Evolutionary conservation across 2,113 vertebrate genomes (phyloP), one percentile per base, ranked within the genome.

Genomic region (Capreolus pygargus): DNA sequence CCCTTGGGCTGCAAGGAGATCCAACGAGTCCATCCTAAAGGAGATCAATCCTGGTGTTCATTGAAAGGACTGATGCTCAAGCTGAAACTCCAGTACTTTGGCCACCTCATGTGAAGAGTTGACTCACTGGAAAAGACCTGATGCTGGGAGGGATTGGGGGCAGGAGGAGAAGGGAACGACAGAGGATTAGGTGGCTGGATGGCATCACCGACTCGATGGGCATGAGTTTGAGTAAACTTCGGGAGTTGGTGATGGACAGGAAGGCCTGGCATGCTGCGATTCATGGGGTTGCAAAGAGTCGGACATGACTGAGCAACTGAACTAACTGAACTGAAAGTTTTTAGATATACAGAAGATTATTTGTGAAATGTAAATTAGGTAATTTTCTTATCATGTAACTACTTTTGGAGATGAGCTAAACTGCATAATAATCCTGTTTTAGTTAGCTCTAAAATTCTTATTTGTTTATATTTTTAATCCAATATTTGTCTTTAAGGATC

Each of bases 251-350:
- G 50, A 52, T 4, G 15, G 61, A 64, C 30, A n/a, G 14, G 15
- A 6, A 9, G 61, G 30, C 61, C 30, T 9, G 30, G 61, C 0
- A 1, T 64, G 15, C 7, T 64, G 61, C 0, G 1, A 33, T 64
- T 64, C 60, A 33, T 33, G 60, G 30, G 60, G 7, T 33, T 0
- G 1, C 7, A 33, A 33, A 64, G 61, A 17, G 61, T 64, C 3
- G 0, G 30, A 64, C 61, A 64, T 0, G 30, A 16, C 30, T 64
- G 61, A 64, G 7, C 33, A 15, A n/a, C 30, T 64, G 15, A n/a
- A 64, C 30, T n/a, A 61, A 61, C 30, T 15, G 15, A 64, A n/a
- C 30, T 64, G 61, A 6, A 5, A 0, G 55, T n/a, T 14, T 87
- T 96, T 12, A 55, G n/a, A 76, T 61, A 67, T 50, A 10, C 15